Evolutionary conservation across 2,888 invertebrate species (phyloP).

Genomic region (Gisinianus flammeolus): DNA sequence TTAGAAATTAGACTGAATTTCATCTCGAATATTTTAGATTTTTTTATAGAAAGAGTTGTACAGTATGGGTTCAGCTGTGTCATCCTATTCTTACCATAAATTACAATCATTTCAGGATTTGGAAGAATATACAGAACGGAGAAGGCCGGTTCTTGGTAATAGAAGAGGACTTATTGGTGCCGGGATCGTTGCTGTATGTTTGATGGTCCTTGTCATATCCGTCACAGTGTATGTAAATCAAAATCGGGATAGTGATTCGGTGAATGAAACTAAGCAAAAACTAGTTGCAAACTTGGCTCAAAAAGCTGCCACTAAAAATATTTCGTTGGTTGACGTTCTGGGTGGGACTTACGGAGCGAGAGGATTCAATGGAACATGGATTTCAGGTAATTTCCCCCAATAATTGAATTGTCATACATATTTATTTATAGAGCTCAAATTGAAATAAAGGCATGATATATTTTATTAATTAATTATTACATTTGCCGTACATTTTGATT

Average conservation of each 20-base stretch:
- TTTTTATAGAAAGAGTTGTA: too few species aligned
- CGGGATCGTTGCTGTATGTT: conserved; percentile 67
- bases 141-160: conserved; percentile 26
- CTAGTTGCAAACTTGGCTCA: not conserved
- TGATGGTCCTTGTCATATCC: conserved; percentile 69
- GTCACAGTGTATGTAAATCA: conserved; percentile 67
- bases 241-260: conserved; percentile 4
- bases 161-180: conserved; percentile 64
- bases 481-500: not conserved
- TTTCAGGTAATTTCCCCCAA: conserved; percentile 68
- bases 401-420: not conserved
- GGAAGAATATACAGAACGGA: not conserved
- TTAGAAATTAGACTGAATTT: too few species aligned
- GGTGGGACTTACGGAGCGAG: conserved; percentile 71
- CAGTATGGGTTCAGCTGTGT: too few species aligned
- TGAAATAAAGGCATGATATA: too few species aligned
- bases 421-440: too few species aligned
- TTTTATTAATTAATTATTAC: not conserved
- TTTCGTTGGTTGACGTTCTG: conserved; percentile 75
- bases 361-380: conserved; percentile 82
- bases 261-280: conserved; percentile 18
- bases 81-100: too few species aligned
- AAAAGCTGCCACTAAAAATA: conserved; percentile 57
- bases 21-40: too few species aligned
- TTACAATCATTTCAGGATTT: not conserved